Evolutionary conservation across 1,140 invertebrate species (phyloP).

Genomic region (Bombus haemorrhoidalis): DNA sequence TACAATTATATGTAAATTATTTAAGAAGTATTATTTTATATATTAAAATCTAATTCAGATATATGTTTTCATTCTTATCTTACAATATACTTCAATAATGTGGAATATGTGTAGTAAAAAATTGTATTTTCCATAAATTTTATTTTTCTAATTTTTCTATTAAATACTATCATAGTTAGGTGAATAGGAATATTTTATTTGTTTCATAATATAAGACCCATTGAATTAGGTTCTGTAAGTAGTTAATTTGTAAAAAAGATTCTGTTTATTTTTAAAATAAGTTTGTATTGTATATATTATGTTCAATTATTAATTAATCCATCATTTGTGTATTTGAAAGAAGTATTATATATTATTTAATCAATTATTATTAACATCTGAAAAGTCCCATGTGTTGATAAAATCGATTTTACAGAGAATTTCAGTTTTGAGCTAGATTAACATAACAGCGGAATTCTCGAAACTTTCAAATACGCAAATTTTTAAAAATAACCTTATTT

Average conservation of each 20-base stretch:
- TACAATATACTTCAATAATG: conserved; percentile 31
- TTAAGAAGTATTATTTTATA: background rate
- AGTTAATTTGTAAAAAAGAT: conserved; percentile 12
- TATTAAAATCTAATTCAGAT: conserved; percentile 11
- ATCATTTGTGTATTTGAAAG: conserved; percentile 58
- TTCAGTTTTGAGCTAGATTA: conserved; percentile 33
- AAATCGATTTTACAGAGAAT: conserved; percentile 11
- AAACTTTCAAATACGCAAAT: conserved; percentile 71
- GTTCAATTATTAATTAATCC: conserved; percentile 29
- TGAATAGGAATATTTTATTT: conserved; percentile 5
- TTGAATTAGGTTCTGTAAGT: background rate
- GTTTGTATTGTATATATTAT: conserved; percentile 40
- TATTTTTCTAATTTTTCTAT: conserved; percentile 33
- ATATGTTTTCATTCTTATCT: conserved; percentile 16
- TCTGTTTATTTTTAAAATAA: background rate
- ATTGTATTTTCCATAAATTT: conserved; percentile 10
- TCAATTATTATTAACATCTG: conserved; percentile 7
- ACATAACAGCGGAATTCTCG: conserved; percentile 54
- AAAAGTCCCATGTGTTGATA: conserved; percentile 11
- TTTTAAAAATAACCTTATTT: conserved; percentile 67
- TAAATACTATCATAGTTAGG: conserved; percentile 11
- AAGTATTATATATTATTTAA: conserved; percentile 56
- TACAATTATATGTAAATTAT: background rate
- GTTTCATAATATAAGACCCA: background rate
- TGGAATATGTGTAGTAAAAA: conserved; percentile 38